Conservation (phyloP, 2,888 invertebrate genomes). For the Anoncus sp. region DNA sequence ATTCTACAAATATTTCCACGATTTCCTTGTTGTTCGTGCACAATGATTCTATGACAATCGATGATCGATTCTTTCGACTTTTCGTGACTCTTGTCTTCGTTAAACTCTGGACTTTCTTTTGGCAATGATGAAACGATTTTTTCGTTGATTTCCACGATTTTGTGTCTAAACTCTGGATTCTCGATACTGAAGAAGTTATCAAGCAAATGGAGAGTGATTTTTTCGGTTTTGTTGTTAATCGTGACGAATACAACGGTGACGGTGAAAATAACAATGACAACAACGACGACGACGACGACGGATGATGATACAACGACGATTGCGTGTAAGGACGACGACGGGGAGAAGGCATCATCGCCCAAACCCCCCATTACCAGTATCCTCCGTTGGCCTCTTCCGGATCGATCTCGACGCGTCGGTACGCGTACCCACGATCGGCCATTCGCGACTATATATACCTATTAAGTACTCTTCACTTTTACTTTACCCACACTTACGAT, state of each 20-base stretch:
- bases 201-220: not conserved
- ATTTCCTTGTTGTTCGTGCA: too few relatives aligned
- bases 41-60: not conserved
- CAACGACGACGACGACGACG: slow-evolving; percentile 65
- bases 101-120: slow-evolving; percentile 1
- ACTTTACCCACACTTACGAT: too few relatives aligned
- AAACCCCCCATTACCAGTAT: slow-evolving; percentile 82
- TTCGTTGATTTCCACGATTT: slow-evolving; percentile 5
- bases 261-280: slow-evolving; percentile 49
- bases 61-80: not conserved
- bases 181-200: not conserved
- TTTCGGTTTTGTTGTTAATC: slow-evolving; percentile 7
- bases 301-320: slow-evolving; percentile 70
- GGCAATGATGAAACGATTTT: not conserved
- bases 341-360: slow-evolving; percentile 83
- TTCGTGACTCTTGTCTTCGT: not conserved
- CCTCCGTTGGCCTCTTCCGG: slow-evolving; percentile 70
- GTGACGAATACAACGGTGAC: slow-evolving; percentile 45
- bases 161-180: not conserved
- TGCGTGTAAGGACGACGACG: slow-evolving; percentile 78
- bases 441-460: slow-evolving; percentile 72
- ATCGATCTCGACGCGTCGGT: slow-evolving; percentile 75
- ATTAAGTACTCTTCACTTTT: not conserved
- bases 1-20: too few relatives aligned
- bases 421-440: slow-evolving; percentile 76